phyloP scores from a whole-genome alignment of 2,888 invertebrate species.

The Oxyscelio sp. region DNA sequence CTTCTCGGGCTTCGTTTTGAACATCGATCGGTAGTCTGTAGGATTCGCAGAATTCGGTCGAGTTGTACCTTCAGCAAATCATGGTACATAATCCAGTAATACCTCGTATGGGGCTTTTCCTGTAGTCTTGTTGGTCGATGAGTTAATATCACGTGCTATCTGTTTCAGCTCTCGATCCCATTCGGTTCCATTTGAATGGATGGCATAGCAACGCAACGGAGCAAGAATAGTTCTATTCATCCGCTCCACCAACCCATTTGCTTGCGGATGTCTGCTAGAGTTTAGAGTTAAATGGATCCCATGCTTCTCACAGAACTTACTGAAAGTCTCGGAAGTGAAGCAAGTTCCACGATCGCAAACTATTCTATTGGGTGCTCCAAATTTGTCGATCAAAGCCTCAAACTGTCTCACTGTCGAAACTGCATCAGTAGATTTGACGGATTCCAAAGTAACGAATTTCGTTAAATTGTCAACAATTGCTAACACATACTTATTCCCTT shows the following conservation, averaged over 20 bases:
- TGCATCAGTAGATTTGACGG: conserved; percentile 61
- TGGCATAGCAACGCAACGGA: background rate
- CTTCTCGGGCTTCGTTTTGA: too few relatives aligned
- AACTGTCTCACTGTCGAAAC: conserved; percentile 37
- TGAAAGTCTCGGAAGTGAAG: conserved; percentile 51
- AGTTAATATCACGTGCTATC: background rate
- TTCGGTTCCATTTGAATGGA: background rate
- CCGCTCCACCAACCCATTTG: conserved; percentile 11
- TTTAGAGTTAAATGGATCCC: too few relatives aligned
- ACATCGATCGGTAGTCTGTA: too few relatives aligned
- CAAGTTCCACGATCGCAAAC: conserved; percentile 75
- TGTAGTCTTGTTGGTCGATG: background rate
- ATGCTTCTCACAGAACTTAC: too few relatives aligned
- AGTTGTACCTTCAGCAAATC: background rate
- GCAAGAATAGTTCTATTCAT: background rate
- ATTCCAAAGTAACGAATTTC: too few relatives aligned
- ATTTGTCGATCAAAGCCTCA: conserved; percentile 61
- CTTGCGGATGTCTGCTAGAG: conserved; percentile 23
- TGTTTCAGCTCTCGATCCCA: background rate
- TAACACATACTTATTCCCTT: conserved; percentile 71
- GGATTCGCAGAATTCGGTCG: too few relatives aligned
- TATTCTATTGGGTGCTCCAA: conserved; percentile 69
- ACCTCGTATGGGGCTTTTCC: too few relatives aligned
- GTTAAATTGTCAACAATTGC: conserved; percentile 75
- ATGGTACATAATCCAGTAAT: too few relatives aligned